phyloP scores from a whole-genome alignment of 2,888 invertebrate genomes.

The Stenolophus ochropezus region DNA sequence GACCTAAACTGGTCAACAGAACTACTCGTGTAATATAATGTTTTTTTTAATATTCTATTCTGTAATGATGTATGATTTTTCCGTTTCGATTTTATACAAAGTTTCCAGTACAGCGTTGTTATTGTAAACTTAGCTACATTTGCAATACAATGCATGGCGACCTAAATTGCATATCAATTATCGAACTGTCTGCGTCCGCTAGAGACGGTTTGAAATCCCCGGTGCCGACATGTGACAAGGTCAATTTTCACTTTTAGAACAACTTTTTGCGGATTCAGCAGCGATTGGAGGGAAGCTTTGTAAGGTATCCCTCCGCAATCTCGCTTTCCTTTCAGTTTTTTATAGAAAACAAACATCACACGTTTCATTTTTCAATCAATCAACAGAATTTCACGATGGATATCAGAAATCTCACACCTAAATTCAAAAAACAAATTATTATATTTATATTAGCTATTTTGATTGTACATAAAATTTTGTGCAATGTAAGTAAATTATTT shows the following conservation, averaged over 20 bases:
- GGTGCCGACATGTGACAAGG: not conserved
- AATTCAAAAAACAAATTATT: too few relatives aligned
- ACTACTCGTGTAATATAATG: too few relatives aligned
- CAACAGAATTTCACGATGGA: too few relatives aligned
- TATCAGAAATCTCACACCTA: too few relatives aligned
- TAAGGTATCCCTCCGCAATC: conserved; percentile 10
- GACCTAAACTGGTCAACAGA: too few relatives aligned
- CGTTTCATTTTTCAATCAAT: conserved; percentile 14
- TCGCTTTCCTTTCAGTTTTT: not conserved
- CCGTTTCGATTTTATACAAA: not conserved
- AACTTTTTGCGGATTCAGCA: conserved; percentile 3
- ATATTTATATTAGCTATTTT: too few relatives aligned
- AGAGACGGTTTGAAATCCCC: not conserved
- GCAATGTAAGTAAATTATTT: too few relatives aligned
- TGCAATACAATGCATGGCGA: too few relatives aligned
- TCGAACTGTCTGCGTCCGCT: not conserved
- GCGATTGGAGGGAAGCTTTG: not conserved
- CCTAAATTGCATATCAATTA: not conserved
- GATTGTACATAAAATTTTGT: too few relatives aligned
- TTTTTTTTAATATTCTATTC: too few relatives aligned
- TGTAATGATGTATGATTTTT: too few relatives aligned
- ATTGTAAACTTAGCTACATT: not conserved
- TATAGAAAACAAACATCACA: conserved; percentile 1
- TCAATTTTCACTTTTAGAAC: conserved; percentile 18
- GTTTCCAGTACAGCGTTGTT: not conserved